phyloP scores from a whole-genome alignment of 2,113 vertebrate genomes.

The Tichodroma muraria region DNA sequence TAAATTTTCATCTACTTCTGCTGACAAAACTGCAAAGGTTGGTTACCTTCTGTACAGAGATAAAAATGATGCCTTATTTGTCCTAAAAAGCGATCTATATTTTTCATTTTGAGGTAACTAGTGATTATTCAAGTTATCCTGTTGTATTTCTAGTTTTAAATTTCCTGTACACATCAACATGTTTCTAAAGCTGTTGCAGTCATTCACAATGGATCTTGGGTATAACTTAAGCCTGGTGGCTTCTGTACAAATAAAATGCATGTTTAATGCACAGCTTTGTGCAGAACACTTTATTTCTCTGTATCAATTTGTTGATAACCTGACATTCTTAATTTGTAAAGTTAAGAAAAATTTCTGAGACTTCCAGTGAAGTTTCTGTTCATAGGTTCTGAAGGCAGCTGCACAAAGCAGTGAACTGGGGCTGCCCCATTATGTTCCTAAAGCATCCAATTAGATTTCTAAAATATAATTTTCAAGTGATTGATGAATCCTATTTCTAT shows the following conservation, averaged over 20 bases:
- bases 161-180: neutral
- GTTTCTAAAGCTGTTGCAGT: neutral
- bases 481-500: neutral
- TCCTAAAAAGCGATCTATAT: neutral
- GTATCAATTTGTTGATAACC: neutral
- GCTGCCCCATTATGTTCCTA: neutral
- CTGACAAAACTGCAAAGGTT: conserved; percentile 93
- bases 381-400: neutral
- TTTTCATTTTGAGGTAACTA: neutral
- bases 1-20: conserved; percentile 85
- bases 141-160: neutral
- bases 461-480: neutral
- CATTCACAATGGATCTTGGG: neutral
- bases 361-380: neutral
- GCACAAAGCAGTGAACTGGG: neutral
- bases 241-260: neutral
- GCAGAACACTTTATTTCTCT: neutral
- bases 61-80: neutral
- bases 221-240: neutral
- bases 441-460: neutral
- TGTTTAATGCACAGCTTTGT: neutral
- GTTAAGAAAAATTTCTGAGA: neutral
- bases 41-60: neutral
- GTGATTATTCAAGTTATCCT: neutral
- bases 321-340: neutral